Evolutionary conservation across 2,888 invertebrate genomes (phyloP).

Genomic region (Xanthorhoe spadicearia): DNA sequence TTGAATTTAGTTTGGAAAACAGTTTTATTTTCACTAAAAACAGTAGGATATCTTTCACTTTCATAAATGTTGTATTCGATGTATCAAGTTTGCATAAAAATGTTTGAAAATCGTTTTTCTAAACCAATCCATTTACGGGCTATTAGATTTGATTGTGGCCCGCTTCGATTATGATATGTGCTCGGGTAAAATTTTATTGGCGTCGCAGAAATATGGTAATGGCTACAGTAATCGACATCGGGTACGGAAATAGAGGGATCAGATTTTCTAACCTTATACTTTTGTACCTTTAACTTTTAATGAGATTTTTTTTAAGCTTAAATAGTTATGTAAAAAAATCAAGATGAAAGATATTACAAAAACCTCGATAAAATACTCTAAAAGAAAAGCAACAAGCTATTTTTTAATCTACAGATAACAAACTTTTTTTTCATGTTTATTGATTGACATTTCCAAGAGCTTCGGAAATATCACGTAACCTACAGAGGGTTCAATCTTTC

Average conservation of each 20-base stretch:
- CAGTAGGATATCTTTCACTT: too few species aligned
- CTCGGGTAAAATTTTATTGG: conserved; percentile 27
- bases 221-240: conserved; percentile 16
- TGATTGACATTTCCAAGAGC: background rate
- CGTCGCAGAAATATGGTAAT: conserved; percentile 24
- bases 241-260: too few species aligned
- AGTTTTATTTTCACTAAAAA: background rate
- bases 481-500: background rate
- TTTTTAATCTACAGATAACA: too few species aligned
- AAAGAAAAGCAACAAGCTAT: too few species aligned
- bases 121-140: conserved; percentile 17
- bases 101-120: background rate
- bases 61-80: background rate
- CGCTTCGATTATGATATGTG: conserved; percentile 26
- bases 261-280: too few species aligned
- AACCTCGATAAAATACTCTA: too few species aligned
- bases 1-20: background rate
- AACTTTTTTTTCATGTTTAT: too few species aligned
- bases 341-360: too few species aligned
- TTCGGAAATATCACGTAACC: background rate
- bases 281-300: too few species aligned
- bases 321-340: too few species aligned
- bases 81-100: background rate
- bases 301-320: too few species aligned
- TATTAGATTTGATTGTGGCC: conserved; percentile 21